Base-by-base conservation (phyloP, 2,797 vertebrate genomes). In the Microchirus variegatus region DNA sequence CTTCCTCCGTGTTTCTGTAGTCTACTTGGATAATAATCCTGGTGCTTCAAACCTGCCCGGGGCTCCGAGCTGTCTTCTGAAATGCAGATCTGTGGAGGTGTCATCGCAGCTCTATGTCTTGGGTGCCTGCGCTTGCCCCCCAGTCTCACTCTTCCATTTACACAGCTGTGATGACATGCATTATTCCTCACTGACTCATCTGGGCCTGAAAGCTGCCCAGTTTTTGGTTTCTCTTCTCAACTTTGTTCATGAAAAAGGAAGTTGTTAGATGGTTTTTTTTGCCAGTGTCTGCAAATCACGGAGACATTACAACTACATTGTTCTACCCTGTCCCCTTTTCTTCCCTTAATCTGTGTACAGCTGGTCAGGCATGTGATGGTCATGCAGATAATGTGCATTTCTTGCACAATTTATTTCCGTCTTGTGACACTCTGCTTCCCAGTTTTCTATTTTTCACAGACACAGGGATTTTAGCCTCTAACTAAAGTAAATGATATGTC, bases 151-250 rank as follows among this genome's bases (percentile, higher is more conserved):
- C 75, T 88, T 66, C 62, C 78, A 68, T 91, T 88, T 82, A 72
- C 15, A 38, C 77, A 60, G 83, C 58, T 10, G 49, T 70, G 83
- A 81, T 87, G 87, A 85, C 87, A 81, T 82, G 72, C 87, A 81
- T 88, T 90, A 79, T 88, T 87, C 82, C 76, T 78, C 70, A 67
- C 81, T 90, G 87, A 91, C 80, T 92, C 89, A 91, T 88, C 81
- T 73, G 74, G 65, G 66, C 80, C 72, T 71, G 52, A 64, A 70
- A 87, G 73, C 73, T 69, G 58, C 38, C 45, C 56, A 50, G 59
- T 80, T 80, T 52, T 79, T 62, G 46, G 67, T 81, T 81, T 66
- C 49, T 50, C 26, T 16, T 54, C 57, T 68, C 52, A 76, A 78
- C 50, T 75, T 65, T 73, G 72, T 75, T 9, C 51, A 43, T n/a